Evolutionary conservation across 2,888 invertebrate genomes (phyloP).

Genomic region (Phalera bucephala): DNA sequence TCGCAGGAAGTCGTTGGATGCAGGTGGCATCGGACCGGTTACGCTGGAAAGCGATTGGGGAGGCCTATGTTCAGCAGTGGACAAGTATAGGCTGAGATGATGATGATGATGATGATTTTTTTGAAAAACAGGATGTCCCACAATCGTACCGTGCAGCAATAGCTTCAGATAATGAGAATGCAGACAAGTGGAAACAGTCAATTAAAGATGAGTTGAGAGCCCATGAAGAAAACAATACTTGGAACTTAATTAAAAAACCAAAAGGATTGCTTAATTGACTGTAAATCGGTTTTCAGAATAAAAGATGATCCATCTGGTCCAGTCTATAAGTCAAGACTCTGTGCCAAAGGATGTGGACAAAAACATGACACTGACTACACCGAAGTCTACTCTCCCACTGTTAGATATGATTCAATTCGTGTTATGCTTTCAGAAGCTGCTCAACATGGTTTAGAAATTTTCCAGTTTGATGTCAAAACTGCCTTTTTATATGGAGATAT

Average conservation of each 20-base stretch:
- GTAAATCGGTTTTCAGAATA: constrained; percentile 19
- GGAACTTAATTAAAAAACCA: constrained; percentile 19
- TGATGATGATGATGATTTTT: neutral
- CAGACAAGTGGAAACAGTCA: constrained; percentile 8
- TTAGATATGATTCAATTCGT: constrained; percentile 25
- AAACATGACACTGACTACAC: constrained; percentile 18
- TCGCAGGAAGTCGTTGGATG: no score
- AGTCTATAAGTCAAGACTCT: constrained; percentile 24
- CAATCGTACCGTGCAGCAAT: constrained; percentile 10
- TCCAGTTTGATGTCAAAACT: constrained; percentile 28
- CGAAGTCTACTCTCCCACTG: constrained; percentile 25
- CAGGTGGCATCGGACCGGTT: no score
- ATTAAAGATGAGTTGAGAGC: constrained; percentile 10
- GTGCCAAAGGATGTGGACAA: constrained; percentile 27
- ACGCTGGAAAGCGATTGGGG: no score
- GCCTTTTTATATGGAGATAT: constrained; percentile 25
- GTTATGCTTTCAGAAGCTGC: constrained; percentile 20
- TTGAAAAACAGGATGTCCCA: constrained; percentile 1
- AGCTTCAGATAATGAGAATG: constrained; percentile 7
- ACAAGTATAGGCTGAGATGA: no score
- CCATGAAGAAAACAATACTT: constrained; percentile 18
- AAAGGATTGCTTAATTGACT: constrained; percentile 2
- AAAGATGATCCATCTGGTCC: constrained; percentile 16
- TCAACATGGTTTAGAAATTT: constrained; percentile 14
- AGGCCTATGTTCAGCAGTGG: no score